phyloP scores from a whole-genome alignment of 2,888 invertebrate genomes.

The Magallana nippona region DNA sequence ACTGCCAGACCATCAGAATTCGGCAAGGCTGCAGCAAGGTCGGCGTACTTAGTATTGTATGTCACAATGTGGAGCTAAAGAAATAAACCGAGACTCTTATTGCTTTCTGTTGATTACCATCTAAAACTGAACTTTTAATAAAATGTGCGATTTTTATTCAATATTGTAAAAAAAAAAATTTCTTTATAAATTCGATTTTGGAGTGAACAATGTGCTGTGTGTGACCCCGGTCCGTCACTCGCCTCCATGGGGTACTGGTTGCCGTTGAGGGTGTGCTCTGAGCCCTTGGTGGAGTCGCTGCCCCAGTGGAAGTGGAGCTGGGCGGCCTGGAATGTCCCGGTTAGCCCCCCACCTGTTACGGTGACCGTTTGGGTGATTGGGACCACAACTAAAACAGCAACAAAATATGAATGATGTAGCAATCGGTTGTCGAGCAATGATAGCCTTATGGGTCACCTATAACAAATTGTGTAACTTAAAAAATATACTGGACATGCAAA shows the following conservation, averaged over 20 bases:
- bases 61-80: slow-evolving; percentile 36
- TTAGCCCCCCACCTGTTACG: slow-evolving; percentile 15
- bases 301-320: slow-evolving; percentile 44
- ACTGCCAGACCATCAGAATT: slow-evolving; percentile 34
- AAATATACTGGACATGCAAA: no score
- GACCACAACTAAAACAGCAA: neutral
- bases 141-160: no score
- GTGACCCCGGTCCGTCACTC: neutral
- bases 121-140: no score
- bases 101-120: no score
- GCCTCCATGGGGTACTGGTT: slow-evolving; percentile 35
- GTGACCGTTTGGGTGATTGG: neutral
- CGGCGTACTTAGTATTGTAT: slow-evolving; percentile 12
- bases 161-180: no score
- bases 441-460: no score
- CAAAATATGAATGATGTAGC: neutral
- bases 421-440: no score
- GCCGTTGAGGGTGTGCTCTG: slow-evolving; percentile 37
- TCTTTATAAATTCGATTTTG: no score
- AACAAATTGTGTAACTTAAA: no score
- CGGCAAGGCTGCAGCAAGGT: neutral
- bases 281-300: neutral
- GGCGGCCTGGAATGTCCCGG: slow-evolving; percentile 28
- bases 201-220: no score
- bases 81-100: neutral